phyloP scores from a whole-genome alignment of 2,797 vertebrate species.

The Australoheros facetus region DNA sequence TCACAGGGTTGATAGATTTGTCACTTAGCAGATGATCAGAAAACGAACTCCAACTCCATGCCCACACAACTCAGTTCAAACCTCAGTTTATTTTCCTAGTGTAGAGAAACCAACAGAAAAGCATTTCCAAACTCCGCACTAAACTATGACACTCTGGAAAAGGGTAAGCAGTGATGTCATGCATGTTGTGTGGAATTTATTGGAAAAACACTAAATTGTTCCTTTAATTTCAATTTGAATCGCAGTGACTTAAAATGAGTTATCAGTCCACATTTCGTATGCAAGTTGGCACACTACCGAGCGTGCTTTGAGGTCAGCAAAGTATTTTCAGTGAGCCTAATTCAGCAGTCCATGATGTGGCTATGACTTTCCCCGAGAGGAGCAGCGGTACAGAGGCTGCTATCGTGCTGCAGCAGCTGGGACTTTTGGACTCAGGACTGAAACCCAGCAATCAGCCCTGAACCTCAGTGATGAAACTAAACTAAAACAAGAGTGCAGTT shows the following conservation, averaged over 20 bases:
- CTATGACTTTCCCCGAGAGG: not conserved
- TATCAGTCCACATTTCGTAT: not conserved
- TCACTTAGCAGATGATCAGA: fast-evolving
- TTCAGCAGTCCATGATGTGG: not conserved
- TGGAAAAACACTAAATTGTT: constrained; percentile 2
- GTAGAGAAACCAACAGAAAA: not conserved
- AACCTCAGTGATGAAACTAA: constrained; percentile 62
- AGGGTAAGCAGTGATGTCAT: not conserved
- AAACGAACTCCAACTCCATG: not conserved
- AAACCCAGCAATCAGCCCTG: constrained; percentile 32
- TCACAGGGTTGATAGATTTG: not conserved
- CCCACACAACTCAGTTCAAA: not conserved
- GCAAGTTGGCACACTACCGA: not conserved
- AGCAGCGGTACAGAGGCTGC: not conserved
- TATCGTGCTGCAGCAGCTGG: constrained; percentile 20
- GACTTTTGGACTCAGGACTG: constrained; percentile 24
- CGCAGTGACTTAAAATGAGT: not conserved
- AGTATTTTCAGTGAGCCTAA: constrained; percentile 6
- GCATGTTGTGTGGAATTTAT: not conserved
- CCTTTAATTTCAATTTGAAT: not conserved
- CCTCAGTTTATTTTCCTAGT: fast-evolving
- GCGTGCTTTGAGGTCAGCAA: not conserved
- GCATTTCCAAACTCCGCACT: no score
- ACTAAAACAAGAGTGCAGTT: constrained; percentile 59
- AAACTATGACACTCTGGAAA: no score